phyloP scores from a whole-genome alignment of 2,797 vertebrate genomes.

The Takifugu ocellatus region DNA sequence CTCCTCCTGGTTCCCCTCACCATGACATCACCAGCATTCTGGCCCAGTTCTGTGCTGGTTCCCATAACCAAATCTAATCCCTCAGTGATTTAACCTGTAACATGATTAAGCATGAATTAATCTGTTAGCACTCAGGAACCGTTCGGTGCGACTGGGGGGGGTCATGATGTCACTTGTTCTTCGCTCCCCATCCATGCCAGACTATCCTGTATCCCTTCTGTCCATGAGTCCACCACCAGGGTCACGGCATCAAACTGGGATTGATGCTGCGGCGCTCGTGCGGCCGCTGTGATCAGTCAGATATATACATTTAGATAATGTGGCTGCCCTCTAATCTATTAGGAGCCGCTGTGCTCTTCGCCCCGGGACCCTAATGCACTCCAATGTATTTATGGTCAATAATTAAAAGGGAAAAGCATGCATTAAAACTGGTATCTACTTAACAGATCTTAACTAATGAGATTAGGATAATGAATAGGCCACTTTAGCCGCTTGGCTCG shows the following conservation, averaged over 20 bases:
- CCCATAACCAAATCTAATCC: constrained; percentile 64
- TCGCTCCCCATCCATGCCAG: constrained; percentile 2
- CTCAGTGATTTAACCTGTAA: constrained; percentile 63
- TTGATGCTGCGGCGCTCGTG: constrained; percentile 67
- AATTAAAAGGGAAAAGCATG: constrained; percentile 84
- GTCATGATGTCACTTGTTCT: constrained; percentile 41
- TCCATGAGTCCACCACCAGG: constrained; percentile 50
- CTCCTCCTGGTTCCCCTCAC: constrained; percentile 26
- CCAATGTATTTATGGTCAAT: constrained; percentile 82
- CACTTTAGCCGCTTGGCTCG: constrained; percentile 69
- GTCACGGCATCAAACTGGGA: constrained; percentile 75
- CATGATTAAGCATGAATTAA: constrained; percentile 69
- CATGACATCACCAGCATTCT: constrained; percentile 45
- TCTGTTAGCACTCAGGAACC: constrained; percentile 59
- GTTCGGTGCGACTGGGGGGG: constrained; percentile 40
- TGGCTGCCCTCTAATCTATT: constrained; percentile 76
- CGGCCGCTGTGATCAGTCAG: constrained; percentile 69
- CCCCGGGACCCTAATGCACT: constrained; percentile 76
- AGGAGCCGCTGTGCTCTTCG: constrained; percentile 62
- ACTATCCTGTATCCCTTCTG: constrained; percentile 38
- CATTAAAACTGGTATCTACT: constrained; percentile 82
- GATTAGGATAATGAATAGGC: constrained; percentile 84
- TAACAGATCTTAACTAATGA: constrained; percentile 86
- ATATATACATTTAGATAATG: constrained; percentile 83
- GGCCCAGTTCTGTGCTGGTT: constrained; percentile 44